Base-by-base conservation (phyloP, 2,113 vertebrate species). In the Oncorhynchus mykiss region DNA sequence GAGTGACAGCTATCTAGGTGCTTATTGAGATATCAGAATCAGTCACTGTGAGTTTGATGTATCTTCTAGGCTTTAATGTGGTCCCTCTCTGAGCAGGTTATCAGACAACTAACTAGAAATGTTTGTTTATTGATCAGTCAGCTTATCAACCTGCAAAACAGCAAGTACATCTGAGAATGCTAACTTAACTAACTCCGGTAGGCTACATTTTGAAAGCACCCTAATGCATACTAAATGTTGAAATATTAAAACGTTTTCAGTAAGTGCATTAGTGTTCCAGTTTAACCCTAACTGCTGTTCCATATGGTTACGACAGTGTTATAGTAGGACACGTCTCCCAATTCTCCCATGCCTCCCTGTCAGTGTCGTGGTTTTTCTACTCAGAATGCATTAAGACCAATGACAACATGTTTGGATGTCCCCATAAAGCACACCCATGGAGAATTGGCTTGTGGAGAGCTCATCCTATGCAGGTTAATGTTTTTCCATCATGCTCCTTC, bases 21-120 rank as follows among this genome's bases (percentile, higher is more conserved):
- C 87, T 94, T 93, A 94, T 94, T 93, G 90, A 93, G 91, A 92
- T 93, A 93, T 93, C 91, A 93, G 88, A 92, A 86, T 86, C 87
- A 91, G 89, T 83, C 87, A 78, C 88, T 83, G 86, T 87, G 81
- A 48, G 72, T 89, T 89, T 90, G 87, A 91, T 92, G 88, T 84
- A 91, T 93, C 86, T 88, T 88, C 87, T 85, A 91, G 91, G 91
- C 91, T 89, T 92, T 92, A 85, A 82, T 85, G 60, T 84, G 82
- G 88, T 86, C 85, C 80, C 70, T 88, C 34, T 39, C 85, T 71
- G 85, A 87, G 83, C 70, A 20, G 74, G 85, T 86, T 82, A 89
- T 89, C 87, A 90, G 83, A 87, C 80, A 82, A 77, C 74, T 79
- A 89, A 88, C 6, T 31, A 29, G 13, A 27, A 18, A 25, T 29